These are phyloP conservation scores for Hassar affinis DNA, from an alignment of 2,113 vertebrate genomes.

Conservation along the genomic window DNA sequence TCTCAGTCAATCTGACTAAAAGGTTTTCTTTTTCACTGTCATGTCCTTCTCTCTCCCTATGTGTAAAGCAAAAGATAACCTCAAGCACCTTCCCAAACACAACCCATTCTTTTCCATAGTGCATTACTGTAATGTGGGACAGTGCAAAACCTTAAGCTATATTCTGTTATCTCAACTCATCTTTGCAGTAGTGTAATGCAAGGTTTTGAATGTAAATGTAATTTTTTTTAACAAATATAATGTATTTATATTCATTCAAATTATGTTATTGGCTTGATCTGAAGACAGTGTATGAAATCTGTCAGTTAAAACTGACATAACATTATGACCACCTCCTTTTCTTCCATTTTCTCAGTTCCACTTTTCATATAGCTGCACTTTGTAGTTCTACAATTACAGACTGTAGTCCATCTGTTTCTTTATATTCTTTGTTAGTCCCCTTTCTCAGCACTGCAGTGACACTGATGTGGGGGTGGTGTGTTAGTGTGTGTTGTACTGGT, in stretches of 20 bases:
- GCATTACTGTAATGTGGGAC: no score
- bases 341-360: no score
- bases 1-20: neutral
- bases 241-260: neutral
- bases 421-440: no score
- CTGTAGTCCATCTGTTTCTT: no score
- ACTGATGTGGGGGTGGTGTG: no score
- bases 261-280: neutral
- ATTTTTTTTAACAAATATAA: no score
- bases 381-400: no score
- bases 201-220: neutral
- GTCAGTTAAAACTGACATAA: neutral
- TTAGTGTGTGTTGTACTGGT: no score
- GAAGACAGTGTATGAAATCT: neutral
- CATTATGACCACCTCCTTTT: no score
- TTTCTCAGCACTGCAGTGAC: no score
- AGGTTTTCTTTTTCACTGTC: slow-evolving; percentile 2
- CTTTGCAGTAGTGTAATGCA: neutral
- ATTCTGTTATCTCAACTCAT: neutral
- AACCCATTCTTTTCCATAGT: neutral
- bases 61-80: neutral
- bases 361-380: no score
- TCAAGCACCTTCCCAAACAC: slow-evolving; percentile 20
- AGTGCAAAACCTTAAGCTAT: neutral
- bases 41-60: neutral